Evolutionary conservation across 2,888 invertebrate genomes (phyloP).

Genomic region (Drosophila histrio): DNA sequence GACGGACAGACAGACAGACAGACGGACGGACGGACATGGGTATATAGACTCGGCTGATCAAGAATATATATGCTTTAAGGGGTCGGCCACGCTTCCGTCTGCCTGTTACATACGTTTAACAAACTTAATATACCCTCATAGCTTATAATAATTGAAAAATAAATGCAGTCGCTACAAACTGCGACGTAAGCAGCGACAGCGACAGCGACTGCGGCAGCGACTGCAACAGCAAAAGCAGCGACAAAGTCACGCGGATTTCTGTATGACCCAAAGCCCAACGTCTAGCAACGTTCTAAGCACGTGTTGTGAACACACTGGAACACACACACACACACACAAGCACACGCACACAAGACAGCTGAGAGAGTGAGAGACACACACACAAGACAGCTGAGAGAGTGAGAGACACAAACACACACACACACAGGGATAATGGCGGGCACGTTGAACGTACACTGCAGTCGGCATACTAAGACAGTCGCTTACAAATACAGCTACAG

Average conservation of each 20-base stretch:
- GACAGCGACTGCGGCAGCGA: conserved; percentile 24
- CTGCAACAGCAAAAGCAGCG: conserved; percentile 43
- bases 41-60: too few species aligned
- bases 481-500: conserved; percentile 31
- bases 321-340: conserved; percentile 32
- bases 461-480: conserved; percentile 57
- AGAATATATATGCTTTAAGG: too few species aligned
- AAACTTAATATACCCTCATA: too few species aligned
- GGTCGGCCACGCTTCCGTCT: too few species aligned
- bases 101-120: too few species aligned
- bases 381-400: background rate
- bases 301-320: conserved; percentile 79
- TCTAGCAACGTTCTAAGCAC: conserved; percentile 83
- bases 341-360: conserved; percentile 1
- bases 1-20: too few species aligned
- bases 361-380: conserved; percentile 5
- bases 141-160: conserved; percentile 16
- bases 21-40: too few species aligned
- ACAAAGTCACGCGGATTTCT: conserved; percentile 84
- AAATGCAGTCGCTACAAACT: too few species aligned
- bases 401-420: background rate
- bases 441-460: conserved; percentile 66
- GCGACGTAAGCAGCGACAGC: conserved; percentile 9
- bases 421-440: conserved; percentile 15
- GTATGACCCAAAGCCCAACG: conserved; percentile 83